These are phyloP conservation scores for Dromas ardeola DNA, from an alignment of 2,113 vertebrate genomes.

Conservation along the genomic window DNA sequence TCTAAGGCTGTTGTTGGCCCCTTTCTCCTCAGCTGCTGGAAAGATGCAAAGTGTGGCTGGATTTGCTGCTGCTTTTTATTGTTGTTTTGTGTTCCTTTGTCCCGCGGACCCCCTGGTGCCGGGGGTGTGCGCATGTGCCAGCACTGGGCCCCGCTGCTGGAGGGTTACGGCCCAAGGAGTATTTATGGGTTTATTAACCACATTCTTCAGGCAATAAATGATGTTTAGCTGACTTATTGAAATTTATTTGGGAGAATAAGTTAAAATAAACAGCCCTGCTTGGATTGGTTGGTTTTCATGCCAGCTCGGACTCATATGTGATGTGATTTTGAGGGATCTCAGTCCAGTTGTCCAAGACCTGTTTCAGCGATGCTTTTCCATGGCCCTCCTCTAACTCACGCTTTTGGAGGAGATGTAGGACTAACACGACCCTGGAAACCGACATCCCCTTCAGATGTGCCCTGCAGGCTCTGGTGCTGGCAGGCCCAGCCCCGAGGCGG, in stretches of 20 bases:
- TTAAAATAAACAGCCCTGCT: background rate
- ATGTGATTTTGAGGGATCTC: background rate
- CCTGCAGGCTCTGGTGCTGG: background rate
- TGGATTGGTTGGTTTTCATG: background rate
- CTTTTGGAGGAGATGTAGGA: background rate
- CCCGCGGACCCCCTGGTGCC: accelerated
- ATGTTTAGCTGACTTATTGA: background rate
- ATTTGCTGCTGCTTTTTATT: background rate
- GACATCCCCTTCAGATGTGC: background rate
- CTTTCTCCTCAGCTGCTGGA: background rate
- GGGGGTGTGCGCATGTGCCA: background rate
- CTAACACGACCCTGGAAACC: accelerated
- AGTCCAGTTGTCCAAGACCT: background rate
- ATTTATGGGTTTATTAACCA: background rate
- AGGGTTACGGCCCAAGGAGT: background rate
- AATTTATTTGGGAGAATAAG: background rate
- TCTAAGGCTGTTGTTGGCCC: background rate
- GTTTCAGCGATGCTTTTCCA: background rate
- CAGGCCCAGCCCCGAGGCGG: background rate
- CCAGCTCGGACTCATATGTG: background rate
- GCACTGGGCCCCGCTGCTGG: background rate
- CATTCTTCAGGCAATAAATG: background rate
- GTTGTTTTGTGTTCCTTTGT: background rate
- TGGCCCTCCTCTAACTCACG: too few species aligned
- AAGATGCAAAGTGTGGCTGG: background rate